Conservation (phyloP, 1,140 invertebrate genomes). For the Meteorus sp. region DNA sequence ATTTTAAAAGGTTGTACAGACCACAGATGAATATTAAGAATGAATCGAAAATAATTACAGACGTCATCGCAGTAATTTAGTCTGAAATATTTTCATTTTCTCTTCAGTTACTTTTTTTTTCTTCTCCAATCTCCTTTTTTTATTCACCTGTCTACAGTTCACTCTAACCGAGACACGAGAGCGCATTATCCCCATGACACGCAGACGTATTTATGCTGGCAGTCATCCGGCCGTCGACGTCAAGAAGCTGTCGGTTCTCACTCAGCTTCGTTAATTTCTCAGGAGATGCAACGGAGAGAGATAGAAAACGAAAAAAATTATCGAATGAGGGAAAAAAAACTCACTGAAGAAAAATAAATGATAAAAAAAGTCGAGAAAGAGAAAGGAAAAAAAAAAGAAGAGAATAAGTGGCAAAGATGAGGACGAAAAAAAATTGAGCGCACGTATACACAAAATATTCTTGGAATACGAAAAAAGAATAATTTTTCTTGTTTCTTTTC, state of each 20-base stretch:
- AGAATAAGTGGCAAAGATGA: not conserved
- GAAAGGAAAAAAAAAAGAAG: not conserved
- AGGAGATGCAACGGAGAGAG: not conserved
- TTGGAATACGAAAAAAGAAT: not conserved
- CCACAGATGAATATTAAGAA: too few species aligned
- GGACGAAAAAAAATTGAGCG: too few species aligned
- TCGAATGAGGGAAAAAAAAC: not conserved
- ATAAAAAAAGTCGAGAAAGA: not conserved
- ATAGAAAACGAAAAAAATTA: not conserved
- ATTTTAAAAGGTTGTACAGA: too few species aligned
- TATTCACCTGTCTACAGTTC: constrained; percentile 8
- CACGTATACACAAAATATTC: too few species aligned
- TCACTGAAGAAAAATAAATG: not conserved
- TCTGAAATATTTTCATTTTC: not conserved
- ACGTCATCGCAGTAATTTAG: not conserved
- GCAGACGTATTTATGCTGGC: constrained; percentile 16
- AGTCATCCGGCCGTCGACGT: constrained; percentile 13
- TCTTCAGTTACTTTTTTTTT: not conserved
- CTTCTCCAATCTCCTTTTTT: not conserved
- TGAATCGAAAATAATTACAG: too few species aligned
- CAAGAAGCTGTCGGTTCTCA: constrained; percentile 18
- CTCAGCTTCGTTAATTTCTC: constrained; percentile 10
- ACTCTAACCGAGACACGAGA: constrained; percentile 5
- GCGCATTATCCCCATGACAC: constrained; percentile 9
- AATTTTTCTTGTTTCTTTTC: not conserved